A percentile compares a stretch with the other conserved stretches of the same genome.
Evolutionary conservation across 2,888 invertebrate species (phyloP).

Genomic region (Cephalotes varians): DNA sequence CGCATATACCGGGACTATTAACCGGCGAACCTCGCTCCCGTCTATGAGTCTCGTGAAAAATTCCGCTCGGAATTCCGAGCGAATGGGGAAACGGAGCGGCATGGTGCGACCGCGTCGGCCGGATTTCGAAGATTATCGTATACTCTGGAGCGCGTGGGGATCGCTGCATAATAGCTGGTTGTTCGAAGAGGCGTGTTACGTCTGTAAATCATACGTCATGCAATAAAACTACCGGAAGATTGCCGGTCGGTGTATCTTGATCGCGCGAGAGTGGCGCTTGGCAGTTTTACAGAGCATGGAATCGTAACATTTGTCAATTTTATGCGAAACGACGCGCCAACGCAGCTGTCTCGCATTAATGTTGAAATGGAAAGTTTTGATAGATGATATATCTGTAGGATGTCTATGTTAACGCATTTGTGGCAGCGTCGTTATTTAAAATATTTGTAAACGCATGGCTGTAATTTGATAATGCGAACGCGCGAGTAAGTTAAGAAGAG

Average conservation of each 20-base stretch:
- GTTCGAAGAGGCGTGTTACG: constrained; percentile 35
- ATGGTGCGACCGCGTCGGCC: neutral
- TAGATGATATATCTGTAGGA: neutral
- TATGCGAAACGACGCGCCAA: constrained; percentile 1
- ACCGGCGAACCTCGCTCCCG: constrained; percentile 40
- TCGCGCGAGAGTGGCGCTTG: constrained; percentile 28
- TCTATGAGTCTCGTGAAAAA: constrained; percentile 62
- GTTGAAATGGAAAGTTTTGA: constrained; percentile 13
- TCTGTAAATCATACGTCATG: constrained; percentile 39
- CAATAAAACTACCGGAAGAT: constrained; percentile 27
- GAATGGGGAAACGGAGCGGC: neutral
- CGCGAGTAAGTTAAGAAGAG: neutral
- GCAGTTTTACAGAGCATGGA: constrained; percentile 33
- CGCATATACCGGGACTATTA: constrained; percentile 66
- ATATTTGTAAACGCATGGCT: neutral
- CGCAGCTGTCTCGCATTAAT: constrained; percentile 29
- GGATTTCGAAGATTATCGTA: constrained; percentile 49
- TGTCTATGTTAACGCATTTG: neutral
- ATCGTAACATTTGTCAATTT: constrained; percentile 43
- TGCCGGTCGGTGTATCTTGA: constrained; percentile 30
- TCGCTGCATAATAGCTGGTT: constrained; percentile 44
- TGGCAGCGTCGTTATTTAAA: neutral
- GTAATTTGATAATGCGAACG: neutral
- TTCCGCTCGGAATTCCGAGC: constrained; percentile 24
- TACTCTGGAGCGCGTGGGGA: neutral